Conservation (phyloP, 2,888 invertebrate genomes). For the Caenorhabditis afra region DNA sequence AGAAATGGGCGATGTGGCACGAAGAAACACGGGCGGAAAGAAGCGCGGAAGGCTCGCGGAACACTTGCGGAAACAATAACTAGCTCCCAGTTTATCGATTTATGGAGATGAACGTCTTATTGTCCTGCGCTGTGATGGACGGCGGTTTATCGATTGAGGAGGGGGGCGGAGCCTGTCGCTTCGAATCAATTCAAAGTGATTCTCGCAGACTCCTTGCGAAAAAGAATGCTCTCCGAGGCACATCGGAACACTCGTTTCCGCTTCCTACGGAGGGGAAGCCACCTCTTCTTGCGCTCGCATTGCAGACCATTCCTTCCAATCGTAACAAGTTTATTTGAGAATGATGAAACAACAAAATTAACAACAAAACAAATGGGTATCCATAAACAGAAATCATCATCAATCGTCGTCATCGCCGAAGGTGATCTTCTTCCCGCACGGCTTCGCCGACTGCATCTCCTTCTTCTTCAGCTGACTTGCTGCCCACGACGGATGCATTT, state of each 20-base stretch:
- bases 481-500: conserved; percentile 59
- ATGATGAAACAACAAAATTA: conserved; percentile 29
- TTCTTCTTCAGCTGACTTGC: conserved; percentile 51
- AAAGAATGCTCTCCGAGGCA: too few relatives aligned
- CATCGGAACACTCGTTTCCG: too few relatives aligned
- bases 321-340: not conserved
- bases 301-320: not conserved
- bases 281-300: not conserved
- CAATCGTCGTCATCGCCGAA: conserved; percentile 48
- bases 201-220: too few relatives aligned
- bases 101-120: too few relatives aligned
- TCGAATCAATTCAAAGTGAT: too few relatives aligned
- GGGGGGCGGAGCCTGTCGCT: too few relatives aligned
- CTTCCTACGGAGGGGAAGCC: too few relatives aligned
- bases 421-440: conserved; percentile 55
- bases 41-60: not conserved
- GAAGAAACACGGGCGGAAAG: not conserved
- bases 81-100: too few relatives aligned
- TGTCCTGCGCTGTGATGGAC: too few relatives aligned
- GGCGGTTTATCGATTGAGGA: too few relatives aligned
- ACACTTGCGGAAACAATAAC: not conserved
- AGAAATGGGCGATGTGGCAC: not conserved
- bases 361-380: conserved; percentile 18
- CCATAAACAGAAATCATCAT: conserved; percentile 10
- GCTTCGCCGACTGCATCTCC: conserved; percentile 48